Conservation (phyloP, 2,888 invertebrate species). For the Matsumyia berberina region DNA sequence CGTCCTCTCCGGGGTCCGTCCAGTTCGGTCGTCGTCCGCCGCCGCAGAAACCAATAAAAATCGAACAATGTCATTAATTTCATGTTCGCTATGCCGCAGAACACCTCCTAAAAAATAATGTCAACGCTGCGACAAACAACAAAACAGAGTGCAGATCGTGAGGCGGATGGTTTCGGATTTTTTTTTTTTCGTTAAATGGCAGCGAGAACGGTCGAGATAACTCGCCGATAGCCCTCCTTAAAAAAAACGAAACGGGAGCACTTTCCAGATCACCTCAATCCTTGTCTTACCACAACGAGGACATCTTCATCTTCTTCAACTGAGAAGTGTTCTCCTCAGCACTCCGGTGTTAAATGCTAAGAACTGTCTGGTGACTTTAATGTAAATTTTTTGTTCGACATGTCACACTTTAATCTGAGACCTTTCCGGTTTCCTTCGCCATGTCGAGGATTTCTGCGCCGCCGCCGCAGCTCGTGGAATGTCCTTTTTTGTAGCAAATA, state of each 20-base stretch:
- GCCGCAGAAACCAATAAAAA: conserved; percentile 66
- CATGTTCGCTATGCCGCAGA: conserved; percentile 73
- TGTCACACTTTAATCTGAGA: conserved; percentile 76
- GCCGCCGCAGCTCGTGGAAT: conserved; percentile 32
- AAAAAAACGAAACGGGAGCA: conserved; percentile 68
- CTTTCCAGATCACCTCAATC: conserved; percentile 70
- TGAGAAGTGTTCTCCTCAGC: conserved; percentile 26
- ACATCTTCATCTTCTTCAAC: conserved; percentile 73
- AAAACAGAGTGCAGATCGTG: conserved; percentile 41
- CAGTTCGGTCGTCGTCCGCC: conserved; percentile 4
- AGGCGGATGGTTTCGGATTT: neutral
- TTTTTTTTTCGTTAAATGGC: conserved; percentile 68
- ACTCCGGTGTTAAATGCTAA: conserved; percentile 63
- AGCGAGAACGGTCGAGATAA: conserved; percentile 67
- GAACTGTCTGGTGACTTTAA: conserved; percentile 75
- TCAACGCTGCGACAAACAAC: conserved; percentile 59
- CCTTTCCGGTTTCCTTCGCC: conserved; percentile 64
- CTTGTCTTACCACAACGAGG: conserved; percentile 64
- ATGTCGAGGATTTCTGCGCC: neutral
- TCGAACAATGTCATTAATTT: conserved; percentile 76
- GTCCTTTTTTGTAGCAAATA: conserved; percentile 46
- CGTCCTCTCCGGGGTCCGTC: conserved; percentile 16
- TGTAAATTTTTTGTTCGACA: conserved; percentile 76
- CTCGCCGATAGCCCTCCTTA: conserved; percentile 69
- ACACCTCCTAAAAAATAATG: conserved; percentile 76